Conservation (phyloP, 2,113 vertebrate species). For the Egretta garzetta region DNA sequence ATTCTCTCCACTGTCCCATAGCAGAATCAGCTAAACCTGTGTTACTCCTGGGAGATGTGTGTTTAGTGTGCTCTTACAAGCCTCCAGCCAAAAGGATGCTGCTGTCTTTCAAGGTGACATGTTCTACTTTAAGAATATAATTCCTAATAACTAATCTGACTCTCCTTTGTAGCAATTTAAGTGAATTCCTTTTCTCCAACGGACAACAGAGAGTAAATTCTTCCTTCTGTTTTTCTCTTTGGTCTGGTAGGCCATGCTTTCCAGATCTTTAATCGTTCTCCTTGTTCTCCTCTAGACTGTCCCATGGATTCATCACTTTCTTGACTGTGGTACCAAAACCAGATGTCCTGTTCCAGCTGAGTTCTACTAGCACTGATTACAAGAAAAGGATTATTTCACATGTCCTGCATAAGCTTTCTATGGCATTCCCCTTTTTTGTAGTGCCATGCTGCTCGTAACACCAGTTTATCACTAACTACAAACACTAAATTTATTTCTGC, state of each 20-base stretch:
- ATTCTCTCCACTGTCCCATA: neutral
- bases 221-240: neutral
- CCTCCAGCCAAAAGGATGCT: neutral
- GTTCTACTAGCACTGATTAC: neutral
- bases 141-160: neutral
- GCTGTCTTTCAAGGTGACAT: neutral
- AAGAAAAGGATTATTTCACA: neutral
- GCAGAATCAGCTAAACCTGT: neutral
- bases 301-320: neutral
- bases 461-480: neutral
- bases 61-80: neutral
- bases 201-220: neutral
- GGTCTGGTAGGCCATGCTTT: neutral
- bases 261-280: accelerated
- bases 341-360: neutral
- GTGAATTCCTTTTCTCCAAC: neutral
- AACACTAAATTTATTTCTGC: neutral
- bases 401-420: neutral
- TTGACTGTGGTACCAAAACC: neutral
- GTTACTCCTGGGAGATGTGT: neutral
- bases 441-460: neutral
- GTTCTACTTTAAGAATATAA: neutral
- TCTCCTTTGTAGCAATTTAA: neutral
- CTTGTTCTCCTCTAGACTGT: neutral
- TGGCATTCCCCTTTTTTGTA: neutral